Evolutionary conservation across 2,113 vertebrate species (phyloP).

Genomic region (Mesoclemmys tuberculata): DNA sequence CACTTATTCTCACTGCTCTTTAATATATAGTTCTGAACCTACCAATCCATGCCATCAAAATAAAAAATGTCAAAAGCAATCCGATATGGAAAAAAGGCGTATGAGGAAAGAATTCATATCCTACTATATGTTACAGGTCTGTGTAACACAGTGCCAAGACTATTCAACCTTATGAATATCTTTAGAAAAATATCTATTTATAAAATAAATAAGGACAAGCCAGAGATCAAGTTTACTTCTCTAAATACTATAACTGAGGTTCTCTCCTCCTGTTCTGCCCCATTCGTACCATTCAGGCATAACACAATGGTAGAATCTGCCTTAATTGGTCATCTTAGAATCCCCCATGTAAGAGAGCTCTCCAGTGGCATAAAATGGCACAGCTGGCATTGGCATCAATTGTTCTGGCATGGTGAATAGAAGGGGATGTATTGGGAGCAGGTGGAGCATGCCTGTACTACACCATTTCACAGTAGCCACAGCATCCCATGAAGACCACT

Average conservation of each 20-base stretch:
- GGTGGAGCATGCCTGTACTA: background rate
- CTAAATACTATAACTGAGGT: too few relatives aligned
- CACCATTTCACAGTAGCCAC: background rate
- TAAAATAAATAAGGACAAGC: background rate
- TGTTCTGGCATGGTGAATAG: background rate
- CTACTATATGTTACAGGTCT: fast-evolving
- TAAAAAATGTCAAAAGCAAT: fast-evolving
- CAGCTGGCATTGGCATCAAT: fast-evolving
- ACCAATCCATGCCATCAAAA: fast-evolving
- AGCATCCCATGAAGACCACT: background rate
- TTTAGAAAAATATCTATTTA: background rate
- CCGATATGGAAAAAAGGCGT: too few relatives aligned
- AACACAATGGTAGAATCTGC: background rate
- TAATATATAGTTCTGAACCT: fast-evolving
- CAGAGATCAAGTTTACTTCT: too few relatives aligned
- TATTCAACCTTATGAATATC: background rate
- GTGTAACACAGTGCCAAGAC: background rate
- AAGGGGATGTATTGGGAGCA: fast-evolving
- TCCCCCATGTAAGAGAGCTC: background rate
- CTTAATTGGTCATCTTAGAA: background rate
- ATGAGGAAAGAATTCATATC: fast-evolving
- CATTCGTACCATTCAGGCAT: fast-evolving
- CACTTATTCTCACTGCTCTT: background rate
- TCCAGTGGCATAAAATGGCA: background rate
- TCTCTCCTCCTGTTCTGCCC: background rate